Evolutionary conservation across 30 jellyfish, hydroid and myxozoan species (phyloP).

Genomic region (Cassiopea xamachana): DNA sequence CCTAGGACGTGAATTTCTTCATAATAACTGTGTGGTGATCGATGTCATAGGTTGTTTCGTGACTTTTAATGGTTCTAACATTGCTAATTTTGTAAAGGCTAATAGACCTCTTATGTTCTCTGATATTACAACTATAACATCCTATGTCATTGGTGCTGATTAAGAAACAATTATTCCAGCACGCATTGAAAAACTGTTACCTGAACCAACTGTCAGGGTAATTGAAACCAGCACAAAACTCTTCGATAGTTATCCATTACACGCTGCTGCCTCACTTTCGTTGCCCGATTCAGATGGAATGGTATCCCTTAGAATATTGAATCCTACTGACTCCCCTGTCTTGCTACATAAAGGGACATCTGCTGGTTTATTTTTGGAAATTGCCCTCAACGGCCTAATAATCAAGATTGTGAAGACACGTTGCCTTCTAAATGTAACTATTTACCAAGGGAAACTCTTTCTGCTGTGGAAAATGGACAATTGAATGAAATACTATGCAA

Average conservation of each 20-base stretch:
- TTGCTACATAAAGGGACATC: conserved; percentile 20
- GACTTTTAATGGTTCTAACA: neutral
- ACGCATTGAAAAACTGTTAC: neutral
- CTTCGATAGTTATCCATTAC: conserved; percentile 23
- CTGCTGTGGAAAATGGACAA: conserved; percentile 1
- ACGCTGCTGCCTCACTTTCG: conserved; percentile 5
- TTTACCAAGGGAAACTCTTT: conserved; percentile 1
- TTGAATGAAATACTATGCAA: neutral
- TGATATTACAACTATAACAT: neutral
- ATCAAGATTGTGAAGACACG: neutral
- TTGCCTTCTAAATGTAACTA: neutral
- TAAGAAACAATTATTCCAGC: conserved; percentile 35
- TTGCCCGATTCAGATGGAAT: conserved; percentile 1
- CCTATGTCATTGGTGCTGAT: conserved; percentile 10
- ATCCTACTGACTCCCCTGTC: conserved; percentile 24
- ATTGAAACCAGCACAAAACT: conserved; percentile 13
- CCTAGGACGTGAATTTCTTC: conserved; percentile 35
- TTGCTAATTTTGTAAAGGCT: neutral
- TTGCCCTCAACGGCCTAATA: neutral
- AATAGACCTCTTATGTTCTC: neutral
- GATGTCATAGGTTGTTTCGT: neutral
- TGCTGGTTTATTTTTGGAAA: neutral
- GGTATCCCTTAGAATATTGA: conserved; percentile 14
- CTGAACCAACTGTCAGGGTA: neutral
- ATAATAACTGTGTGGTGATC: neutral